These are phyloP conservation scores for Drosophila mayaguana DNA, from an alignment of 2,888 invertebrate species.

Conservation along the genomic window DNA sequence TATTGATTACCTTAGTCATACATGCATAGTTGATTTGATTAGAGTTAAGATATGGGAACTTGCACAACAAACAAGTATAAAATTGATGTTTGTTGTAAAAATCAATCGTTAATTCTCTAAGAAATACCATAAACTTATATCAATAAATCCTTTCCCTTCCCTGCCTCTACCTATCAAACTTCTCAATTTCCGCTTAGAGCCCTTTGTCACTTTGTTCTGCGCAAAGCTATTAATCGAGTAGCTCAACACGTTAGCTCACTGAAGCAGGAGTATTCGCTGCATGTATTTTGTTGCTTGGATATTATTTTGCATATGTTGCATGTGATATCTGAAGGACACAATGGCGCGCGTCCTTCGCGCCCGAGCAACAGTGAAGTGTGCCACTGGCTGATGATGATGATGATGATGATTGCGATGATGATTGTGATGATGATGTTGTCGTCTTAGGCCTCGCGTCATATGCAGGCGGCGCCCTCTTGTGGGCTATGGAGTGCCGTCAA, in stretches of 20 bases:
- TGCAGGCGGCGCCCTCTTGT: conserved; percentile 34
- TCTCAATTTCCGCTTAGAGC: background rate
- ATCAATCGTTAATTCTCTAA: no score
- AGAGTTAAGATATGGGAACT: no score
- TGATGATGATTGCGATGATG: conserved; percentile 3
- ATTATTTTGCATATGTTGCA: conserved; percentile 42
- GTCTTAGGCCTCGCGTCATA: conserved; percentile 44
- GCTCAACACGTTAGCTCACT: conserved; percentile 11
- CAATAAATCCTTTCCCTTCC: background rate
- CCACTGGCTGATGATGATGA: conserved; percentile 5
- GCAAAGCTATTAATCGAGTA: conserved; percentile 16
- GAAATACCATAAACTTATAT: background rate
- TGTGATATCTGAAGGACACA: conserved; percentile 44
- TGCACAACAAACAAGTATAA: no score
- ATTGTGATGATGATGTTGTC: conserved; percentile 17
- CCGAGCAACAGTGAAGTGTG: conserved; percentile 25
- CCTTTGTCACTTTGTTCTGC: background rate
- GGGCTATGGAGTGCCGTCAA: conserved; percentile 56
- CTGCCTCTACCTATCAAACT: background rate
- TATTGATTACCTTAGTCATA: no score
- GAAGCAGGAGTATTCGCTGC: conserved; percentile 14
- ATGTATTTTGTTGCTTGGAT: background rate
- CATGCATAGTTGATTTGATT: no score
- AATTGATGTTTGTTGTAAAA: no score
- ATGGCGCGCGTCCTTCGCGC: conserved; percentile 22